A percentile compares a stretch with the other conserved stretches of the same genome.
phyloP scores from a whole-genome alignment of 64 coral and sea anemone species.

The Catalaphyllia jardinei region DNA sequence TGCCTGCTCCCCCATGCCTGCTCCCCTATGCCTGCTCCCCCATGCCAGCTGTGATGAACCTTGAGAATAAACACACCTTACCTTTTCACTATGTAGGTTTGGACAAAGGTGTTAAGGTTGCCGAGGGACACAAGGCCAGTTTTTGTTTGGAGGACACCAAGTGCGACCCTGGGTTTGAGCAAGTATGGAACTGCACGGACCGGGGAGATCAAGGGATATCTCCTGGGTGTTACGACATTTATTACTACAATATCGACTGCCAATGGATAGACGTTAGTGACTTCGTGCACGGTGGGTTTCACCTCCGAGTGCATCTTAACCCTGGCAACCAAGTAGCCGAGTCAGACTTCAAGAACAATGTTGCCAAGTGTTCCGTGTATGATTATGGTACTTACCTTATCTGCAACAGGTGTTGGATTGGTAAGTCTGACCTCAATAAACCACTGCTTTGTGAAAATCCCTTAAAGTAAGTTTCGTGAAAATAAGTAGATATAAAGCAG shows the following conservation, averaged over 20 bases:
- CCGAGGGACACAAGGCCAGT: constrained; percentile 89
- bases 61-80: too few species aligned
- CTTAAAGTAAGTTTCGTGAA: not conserved
- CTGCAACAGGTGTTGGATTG: constrained; percentile 41
- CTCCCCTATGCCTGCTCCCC: too few species aligned
- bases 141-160: constrained; percentile 90
- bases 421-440: constrained; percentile 20
- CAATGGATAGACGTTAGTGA: constrained; percentile 87
- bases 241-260: constrained; percentile 78
- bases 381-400: constrained; percentile 25
- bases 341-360: constrained; percentile 84
- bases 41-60: too few species aligned
- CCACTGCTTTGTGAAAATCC: not conserved
- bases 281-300: constrained; percentile 31
- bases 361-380: constrained; percentile 67
- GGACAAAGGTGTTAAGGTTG: constrained; percentile 21
- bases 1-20: too few species aligned
- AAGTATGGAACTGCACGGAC: constrained; percentile 71
- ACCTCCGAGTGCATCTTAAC: constrained; percentile 61
- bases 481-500: too few species aligned
- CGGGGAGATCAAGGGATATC: constrained; percentile 79
- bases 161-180: constrained; percentile 71
- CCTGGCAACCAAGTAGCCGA: constrained; percentile 77
- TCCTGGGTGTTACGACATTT: constrained; percentile 83
- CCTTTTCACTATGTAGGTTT: not conserved